Percentiles rank a stretch among this genome's conserved stretches.
Conservation (phyloP, 2,888 invertebrate species). For the Ennomos erosarius region DNA sequence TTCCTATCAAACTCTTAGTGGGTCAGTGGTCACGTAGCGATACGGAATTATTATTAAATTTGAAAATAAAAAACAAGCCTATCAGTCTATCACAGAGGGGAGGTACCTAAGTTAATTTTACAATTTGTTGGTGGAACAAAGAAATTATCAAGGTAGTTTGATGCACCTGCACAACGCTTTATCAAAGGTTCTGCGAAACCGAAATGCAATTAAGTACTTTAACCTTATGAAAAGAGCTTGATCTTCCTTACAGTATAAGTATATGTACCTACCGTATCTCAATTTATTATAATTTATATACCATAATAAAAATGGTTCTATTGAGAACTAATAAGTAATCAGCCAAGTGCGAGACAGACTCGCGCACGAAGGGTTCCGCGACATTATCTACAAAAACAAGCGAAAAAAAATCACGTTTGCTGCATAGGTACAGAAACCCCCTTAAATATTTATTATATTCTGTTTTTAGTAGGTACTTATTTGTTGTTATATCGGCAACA, state of each 20-base stretch:
- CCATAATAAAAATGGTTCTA: no score
- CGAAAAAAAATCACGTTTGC: no score
- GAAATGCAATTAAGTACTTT: not conserved
- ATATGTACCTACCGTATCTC: no score
- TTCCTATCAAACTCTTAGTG: conserved; percentile 32
- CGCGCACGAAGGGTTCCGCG: no score
- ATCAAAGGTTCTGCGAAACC: conserved; percentile 2
- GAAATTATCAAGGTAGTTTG: not conserved
- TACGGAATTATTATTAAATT: conserved; percentile 1
- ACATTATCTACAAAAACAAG: no score
- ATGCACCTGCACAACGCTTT: conserved; percentile 1
- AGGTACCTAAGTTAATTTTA: conserved; percentile 7
- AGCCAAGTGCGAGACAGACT: no score
- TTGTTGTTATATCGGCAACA: no score
- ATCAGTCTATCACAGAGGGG: conserved; percentile 3
- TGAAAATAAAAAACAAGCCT: not conserved
- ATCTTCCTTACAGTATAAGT: not conserved
- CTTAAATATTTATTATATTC: no score
- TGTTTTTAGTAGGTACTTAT: no score
- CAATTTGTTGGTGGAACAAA: conserved; percentile 17
- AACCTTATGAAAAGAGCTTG: not conserved
- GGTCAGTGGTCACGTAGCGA: conserved; percentile 48
- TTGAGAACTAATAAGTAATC: no score
- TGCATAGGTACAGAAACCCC: no score
- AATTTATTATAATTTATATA: no score